phyloP scores from a whole-genome alignment of 37 sponge, comb jelly and placozoan species.

The Corticium candelabrum region DNA sequence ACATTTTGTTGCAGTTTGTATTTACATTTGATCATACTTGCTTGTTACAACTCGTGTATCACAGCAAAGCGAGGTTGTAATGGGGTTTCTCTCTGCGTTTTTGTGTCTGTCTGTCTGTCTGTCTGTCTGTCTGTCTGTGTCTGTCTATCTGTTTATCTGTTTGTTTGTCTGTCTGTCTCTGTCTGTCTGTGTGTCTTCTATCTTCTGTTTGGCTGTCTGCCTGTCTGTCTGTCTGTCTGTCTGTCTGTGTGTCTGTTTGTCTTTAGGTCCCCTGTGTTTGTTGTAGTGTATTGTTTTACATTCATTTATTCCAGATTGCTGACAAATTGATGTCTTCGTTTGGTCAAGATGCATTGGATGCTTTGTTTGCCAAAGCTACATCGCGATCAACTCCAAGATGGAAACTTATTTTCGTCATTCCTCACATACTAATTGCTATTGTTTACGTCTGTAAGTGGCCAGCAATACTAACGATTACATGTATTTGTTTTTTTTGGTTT shows the following conservation, averaged over 20 bases:
- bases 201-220: neutral
- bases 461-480: no score
- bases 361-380: constrained; percentile 22
- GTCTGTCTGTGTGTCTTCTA: neutral
- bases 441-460: neutral
- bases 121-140: no score
- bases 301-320: constrained; percentile 33
- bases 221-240: no score
- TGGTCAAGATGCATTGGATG: constrained; percentile 76
- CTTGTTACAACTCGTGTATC: neutral
- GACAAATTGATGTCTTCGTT: constrained; percentile 65
- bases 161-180: constrained; percentile 3
- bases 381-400: neutral
- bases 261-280: no score
- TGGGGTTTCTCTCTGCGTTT: no score
- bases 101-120: no score
- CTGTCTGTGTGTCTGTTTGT: no score
- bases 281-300: neutral
- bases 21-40: neutral
- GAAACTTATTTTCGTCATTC: neutral
- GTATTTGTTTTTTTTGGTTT: no score
- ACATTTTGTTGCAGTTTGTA: neutral
- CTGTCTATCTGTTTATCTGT: no score
- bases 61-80: neutral
- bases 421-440: neutral